Evolutionary conservation across 2,797 vertebrate genomes (phyloP).

Genomic region (Hapalemur alaotrensis): DNA sequence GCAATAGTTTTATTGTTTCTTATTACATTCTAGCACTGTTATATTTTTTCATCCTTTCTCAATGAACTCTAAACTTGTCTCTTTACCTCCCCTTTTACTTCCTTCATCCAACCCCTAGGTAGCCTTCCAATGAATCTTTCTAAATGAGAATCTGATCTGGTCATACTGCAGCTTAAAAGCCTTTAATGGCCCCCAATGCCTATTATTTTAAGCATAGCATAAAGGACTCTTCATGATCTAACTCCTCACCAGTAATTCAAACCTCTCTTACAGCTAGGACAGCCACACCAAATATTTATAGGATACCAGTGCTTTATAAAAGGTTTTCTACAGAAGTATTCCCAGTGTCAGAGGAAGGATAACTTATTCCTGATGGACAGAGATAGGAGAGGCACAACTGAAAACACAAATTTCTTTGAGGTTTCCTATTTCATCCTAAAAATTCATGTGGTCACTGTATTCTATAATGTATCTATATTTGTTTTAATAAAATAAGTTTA

Average conservation of each 20-base stretch:
- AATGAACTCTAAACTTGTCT: not conserved
- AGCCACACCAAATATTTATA: not conserved
- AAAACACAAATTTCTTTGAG: conserved; percentile 32
- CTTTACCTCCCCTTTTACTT: not conserved
- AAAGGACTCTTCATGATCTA: not conserved
- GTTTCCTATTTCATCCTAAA: not conserved
- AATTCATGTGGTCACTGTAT: not conserved
- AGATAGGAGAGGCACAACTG: not conserved
- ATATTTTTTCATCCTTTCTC: not conserved
- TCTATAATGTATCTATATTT: not conserved
- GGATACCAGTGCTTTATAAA: not conserved
- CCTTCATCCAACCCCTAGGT: not conserved
- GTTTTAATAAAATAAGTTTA: not conserved
- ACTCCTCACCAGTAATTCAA: not conserved
- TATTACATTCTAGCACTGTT: not conserved
- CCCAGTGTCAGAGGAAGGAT: not conserved
- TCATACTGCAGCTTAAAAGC: not conserved
- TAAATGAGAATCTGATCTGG: not conserved
- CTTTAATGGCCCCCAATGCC: not conserved
- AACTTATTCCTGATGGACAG: not conserved
- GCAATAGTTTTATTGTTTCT: not conserved
- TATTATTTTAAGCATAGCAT: not conserved
- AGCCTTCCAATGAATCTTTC: not conserved
- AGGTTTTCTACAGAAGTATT: not conserved
- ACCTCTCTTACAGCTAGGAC: not conserved